These are phyloP conservation scores for Psittacula derbiana DNA, from an alignment of 2,797 vertebrate species.

Conservation along the genomic window DNA sequence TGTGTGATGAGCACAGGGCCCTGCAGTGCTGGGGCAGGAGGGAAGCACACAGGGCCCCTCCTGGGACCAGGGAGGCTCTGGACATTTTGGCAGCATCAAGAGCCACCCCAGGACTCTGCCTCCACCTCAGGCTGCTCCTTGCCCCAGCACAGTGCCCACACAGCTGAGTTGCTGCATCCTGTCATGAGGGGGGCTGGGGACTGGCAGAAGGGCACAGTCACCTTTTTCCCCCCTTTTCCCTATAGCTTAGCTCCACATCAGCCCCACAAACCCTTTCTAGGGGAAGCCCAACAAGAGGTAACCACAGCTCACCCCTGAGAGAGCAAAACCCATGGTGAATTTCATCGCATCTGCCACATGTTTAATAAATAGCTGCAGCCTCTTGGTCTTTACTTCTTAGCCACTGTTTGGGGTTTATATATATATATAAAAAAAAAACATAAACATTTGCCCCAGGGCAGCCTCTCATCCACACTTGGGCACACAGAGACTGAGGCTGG, in stretches of 20 bases:
- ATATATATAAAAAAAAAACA: too few relatives aligned
- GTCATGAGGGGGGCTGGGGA: accelerated
- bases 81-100: background rate
- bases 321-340: accelerated
- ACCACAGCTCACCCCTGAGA: accelerated
- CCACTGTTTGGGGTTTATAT: background rate
- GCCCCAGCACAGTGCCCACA: background rate
- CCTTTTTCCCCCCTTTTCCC: background rate
- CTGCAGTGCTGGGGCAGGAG: too few relatives aligned
- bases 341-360: accelerated
- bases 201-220: accelerated
- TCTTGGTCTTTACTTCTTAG: background rate
- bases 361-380: background rate
- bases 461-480: background rate
- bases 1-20: too few relatives aligned
- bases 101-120: background rate
- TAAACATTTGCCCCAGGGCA: background rate
- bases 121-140: background rate
- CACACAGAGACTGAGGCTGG: background rate
- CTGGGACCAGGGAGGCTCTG: background rate
- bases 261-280: accelerated
- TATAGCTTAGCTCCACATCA: background rate
- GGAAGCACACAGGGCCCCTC: accelerated
- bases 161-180: too few relatives aligned
- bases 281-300: background rate